Evolutionary conservation across 2,113 vertebrate genomes (phyloP).

Genomic region (Pimephales promelas): DNA sequence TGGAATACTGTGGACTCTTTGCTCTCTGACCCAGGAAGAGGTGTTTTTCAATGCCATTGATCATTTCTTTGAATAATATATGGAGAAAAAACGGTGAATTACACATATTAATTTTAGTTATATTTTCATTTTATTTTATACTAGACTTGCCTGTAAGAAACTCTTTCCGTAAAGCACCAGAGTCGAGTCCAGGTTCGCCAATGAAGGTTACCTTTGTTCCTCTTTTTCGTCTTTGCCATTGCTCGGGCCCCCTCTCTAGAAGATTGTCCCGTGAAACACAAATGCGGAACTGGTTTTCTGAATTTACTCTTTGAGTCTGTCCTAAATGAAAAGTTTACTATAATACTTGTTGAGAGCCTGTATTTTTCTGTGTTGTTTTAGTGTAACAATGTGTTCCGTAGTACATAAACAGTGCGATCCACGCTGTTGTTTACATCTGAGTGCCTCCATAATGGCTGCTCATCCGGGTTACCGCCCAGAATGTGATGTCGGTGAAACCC

Average conservation of each 20-base stretch:
- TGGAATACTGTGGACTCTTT: constrained; percentile 7
- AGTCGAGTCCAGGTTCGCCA: not conserved
- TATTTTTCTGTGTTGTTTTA: too few species aligned
- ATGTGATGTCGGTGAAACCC: too few species aligned
- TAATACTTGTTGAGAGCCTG: not conserved
- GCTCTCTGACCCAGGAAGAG: constrained; percentile 7
- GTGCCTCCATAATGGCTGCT: too few species aligned
- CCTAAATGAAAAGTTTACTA: not conserved
- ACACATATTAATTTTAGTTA: too few species aligned
- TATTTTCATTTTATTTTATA: not conserved
- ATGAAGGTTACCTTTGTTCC: not conserved
- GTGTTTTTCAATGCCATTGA: not conserved
- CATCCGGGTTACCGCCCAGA: too few species aligned
- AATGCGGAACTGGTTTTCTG: not conserved
- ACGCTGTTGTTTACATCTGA: too few species aligned
- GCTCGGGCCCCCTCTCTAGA: not conserved
- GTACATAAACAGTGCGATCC: too few species aligned
- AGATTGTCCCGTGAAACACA: constrained; percentile 5
- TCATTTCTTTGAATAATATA: constrained; percentile 13
- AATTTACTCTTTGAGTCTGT: not conserved
- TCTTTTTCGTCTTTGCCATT: constrained; percentile 2
- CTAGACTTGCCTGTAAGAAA: constrained; percentile 2
- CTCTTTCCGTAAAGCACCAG: not conserved
- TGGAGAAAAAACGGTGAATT: too few species aligned
- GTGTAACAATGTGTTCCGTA: too few species aligned